Evolutionary conservation across 2,113 vertebrate genomes (phyloP).

Genomic region (Galeopterus variegatus): DNA sequence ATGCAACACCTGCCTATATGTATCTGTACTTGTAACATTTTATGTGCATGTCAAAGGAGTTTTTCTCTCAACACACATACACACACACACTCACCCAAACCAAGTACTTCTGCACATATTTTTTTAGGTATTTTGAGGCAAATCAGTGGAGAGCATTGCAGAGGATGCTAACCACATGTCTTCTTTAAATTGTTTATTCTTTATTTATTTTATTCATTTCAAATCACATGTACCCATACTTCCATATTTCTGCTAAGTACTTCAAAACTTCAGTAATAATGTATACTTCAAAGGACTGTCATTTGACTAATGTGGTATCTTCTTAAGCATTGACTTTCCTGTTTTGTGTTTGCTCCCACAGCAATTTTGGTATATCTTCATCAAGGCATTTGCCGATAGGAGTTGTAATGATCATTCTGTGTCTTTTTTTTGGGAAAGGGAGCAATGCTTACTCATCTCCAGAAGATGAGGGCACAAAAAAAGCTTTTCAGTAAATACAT

Average conservation of each 20-base stretch:
- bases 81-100: rapidly evolving
- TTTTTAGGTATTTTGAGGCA: neutral
- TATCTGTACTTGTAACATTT: neutral
- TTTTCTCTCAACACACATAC: neutral
- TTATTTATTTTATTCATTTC: neutral
- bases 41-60: neutral
- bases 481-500: neutral
- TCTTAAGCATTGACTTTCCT: neutral
- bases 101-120: neutral
- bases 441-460: neutral
- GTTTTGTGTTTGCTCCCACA: neutral
- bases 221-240: neutral
- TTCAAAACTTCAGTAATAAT: neutral
- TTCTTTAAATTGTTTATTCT: neutral
- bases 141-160: neutral
- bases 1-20: neutral
- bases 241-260: neutral
- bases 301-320: neutral
- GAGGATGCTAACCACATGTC: neutral
- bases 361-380: neutral
- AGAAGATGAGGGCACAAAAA: neutral
- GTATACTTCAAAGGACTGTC: neutral
- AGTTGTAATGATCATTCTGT: neutral
- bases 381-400: neutral
- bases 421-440: neutral